Percentiles rank a stretch among this genome's conserved stretches.
These are phyloP conservation scores for Synanceia verrucosa DNA, from an alignment of 2,797 vertebrate species.

Conservation along the genomic window DNA sequence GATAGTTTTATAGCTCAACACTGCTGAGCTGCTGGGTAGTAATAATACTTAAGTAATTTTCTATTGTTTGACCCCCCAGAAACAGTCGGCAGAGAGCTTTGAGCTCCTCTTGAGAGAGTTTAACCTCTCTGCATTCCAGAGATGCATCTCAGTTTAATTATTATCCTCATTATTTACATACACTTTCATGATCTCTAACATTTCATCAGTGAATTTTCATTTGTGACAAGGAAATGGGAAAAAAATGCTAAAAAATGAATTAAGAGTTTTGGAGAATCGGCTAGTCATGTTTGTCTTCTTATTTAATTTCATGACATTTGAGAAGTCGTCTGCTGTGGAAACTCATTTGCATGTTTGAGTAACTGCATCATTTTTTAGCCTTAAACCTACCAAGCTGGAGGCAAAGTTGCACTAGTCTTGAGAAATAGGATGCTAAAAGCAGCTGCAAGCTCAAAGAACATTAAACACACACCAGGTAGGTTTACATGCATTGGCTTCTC, in stretches of 20 bases:
- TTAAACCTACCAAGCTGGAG: no score
- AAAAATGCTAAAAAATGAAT: neutral
- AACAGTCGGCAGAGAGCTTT: neutral
- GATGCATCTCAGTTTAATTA: neutral
- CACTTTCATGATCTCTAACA: neutral
- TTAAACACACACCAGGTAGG: no score
- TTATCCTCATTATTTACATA: neutral
- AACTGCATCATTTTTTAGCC: neutral
- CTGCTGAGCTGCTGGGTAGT: no score
- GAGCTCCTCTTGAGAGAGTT: neutral
- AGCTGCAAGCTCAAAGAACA: no score
- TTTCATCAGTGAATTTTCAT: neutral
- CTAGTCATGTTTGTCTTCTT: no score
- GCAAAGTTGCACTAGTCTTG: no score
- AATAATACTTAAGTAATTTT: no score
- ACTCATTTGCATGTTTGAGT: neutral
- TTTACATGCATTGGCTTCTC: no score
- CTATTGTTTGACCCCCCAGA: neutral
- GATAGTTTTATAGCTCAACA: conserved; percentile 22
- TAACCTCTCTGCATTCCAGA: neutral
- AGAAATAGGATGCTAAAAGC: no score
- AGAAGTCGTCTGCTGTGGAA: neutral
- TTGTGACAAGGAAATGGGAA: neutral
- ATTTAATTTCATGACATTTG: neutral
- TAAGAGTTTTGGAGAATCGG: no score